Conservation (phyloP, 30 jellyfish, hydroid and myxozoan species). For the Phacellophora camtschatica region DNA sequence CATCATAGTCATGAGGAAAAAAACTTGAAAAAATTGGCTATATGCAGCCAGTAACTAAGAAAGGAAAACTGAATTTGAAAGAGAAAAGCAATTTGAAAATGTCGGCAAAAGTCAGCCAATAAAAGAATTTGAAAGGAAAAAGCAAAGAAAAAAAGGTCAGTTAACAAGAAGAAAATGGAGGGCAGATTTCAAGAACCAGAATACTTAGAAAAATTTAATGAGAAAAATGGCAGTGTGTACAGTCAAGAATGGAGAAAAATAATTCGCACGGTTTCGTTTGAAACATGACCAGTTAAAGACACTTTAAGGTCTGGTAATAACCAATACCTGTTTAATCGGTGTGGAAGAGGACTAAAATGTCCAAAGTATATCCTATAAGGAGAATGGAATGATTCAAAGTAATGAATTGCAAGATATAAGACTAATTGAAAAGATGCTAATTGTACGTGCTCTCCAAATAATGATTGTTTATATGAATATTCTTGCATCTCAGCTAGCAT, state of each 20-base stretch:
- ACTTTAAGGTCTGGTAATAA: neutral
- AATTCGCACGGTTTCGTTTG: neutral
- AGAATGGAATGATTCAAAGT: no score
- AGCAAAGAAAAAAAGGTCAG: neutral
- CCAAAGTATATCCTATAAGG: neutral
- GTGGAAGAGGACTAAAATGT: neutral
- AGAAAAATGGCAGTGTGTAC: neutral
- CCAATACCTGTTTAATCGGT: neutral
- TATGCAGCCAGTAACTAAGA: neutral
- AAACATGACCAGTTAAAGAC: neutral
- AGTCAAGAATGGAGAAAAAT: no score
- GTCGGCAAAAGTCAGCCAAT: neutral
- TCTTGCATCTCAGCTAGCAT: neutral
- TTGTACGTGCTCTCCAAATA: neutral
- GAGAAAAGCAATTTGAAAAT: neutral
- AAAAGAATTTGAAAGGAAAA: neutral
- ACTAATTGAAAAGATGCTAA: neutral
- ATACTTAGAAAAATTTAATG: neutral
- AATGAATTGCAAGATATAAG: no score
- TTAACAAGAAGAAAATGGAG: neutral
- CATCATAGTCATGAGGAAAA: no score
- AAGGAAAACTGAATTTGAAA: neutral
- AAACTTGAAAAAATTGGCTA: neutral
- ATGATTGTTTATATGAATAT: neutral
- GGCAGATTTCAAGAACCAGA: neutral